phyloP scores from a whole-genome alignment of 1,140 invertebrate genomes.

The Helicoverpa zea region DNA sequence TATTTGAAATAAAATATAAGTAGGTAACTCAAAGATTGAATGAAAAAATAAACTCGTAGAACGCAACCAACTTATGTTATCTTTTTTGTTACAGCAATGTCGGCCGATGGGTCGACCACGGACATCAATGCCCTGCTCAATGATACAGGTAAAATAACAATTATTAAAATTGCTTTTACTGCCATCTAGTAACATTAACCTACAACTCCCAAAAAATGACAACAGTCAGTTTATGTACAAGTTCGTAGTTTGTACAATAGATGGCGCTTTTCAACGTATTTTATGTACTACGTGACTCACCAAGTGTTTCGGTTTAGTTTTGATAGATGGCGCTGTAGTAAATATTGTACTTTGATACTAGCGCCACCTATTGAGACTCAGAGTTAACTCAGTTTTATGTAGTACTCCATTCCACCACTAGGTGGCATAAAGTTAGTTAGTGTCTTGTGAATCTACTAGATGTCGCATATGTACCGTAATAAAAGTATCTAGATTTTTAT shows the following conservation, averaged over 20 bases:
- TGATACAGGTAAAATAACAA: slow-evolving; percentile 86
- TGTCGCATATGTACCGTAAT: not conserved
- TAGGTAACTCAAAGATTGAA: not conserved
- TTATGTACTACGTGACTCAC: not conserved
- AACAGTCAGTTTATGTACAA: not conserved
- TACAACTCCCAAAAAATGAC: not conserved
- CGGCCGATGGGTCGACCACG: slow-evolving; percentile 87
- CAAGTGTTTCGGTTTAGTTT: not conserved
- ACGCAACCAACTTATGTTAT: not conserved
- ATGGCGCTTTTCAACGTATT: not conserved
- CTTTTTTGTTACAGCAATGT: slow-evolving; percentile 86
- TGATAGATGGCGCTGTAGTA: not conserved
- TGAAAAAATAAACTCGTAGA: not conserved
- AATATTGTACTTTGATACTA: not conserved
- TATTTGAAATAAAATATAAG: too few species aligned
- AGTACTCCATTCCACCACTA: not conserved
- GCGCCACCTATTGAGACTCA: not conserved
- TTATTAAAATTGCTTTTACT: not conserved
- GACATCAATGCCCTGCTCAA: slow-evolving; percentile 87
- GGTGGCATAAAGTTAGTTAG: not conserved
- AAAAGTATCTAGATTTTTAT: too few species aligned
- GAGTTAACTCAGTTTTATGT: not conserved
- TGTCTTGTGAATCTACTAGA: not conserved
- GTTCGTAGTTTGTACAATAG: not conserved
- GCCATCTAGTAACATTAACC: not conserved